phyloP scores from a whole-genome alignment of 2,113 vertebrate genomes.

The Procavia capensis region DNA sequence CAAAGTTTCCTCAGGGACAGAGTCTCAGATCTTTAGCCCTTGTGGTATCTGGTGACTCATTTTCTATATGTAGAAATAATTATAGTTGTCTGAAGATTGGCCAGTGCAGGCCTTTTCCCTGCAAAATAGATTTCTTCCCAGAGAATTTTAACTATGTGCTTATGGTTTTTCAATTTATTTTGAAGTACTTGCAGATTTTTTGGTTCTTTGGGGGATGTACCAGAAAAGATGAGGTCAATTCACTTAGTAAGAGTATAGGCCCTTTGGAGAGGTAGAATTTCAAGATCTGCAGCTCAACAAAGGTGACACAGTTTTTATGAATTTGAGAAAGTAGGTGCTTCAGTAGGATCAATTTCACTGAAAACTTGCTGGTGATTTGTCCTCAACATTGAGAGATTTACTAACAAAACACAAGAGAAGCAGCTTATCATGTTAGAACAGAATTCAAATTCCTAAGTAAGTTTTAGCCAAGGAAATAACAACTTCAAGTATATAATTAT shows the following conservation, averaged over 20 bases:
- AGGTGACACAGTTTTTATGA: slow-evolving; percentile 9
- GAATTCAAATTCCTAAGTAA: slow-evolving; percentile 23
- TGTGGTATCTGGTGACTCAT: slow-evolving; percentile 22
- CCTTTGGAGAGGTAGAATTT: slow-evolving; percentile 24
- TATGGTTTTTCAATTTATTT: slow-evolving; percentile 3
- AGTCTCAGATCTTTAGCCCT: slow-evolving; percentile 2
- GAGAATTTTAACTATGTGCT: not conserved
- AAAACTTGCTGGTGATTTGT: slow-evolving; percentile 13
- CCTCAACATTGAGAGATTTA: not conserved
- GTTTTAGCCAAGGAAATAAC: not conserved
- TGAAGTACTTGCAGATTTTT: not conserved
- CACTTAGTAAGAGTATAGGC: not conserved
- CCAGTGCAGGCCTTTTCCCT: not conserved
- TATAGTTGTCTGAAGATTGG: slow-evolving; percentile 22
- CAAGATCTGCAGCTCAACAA: not conserved
- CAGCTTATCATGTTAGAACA: not conserved
- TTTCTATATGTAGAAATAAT: slow-evolving; percentile 50
- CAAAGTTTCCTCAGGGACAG: not conserved
- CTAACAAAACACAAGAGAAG: slow-evolving; percentile 48
- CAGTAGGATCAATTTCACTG: not conserved
- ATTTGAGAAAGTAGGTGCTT: not conserved
- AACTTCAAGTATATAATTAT: not conserved
- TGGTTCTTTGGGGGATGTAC: not conserved
- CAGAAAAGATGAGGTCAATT: not conserved
- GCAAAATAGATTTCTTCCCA: slow-evolving; percentile 7